These are phyloP conservation scores for Aptenodytes patagonicus DNA, from an alignment of 2,113 vertebrate species.

Conservation along the genomic window DNA sequence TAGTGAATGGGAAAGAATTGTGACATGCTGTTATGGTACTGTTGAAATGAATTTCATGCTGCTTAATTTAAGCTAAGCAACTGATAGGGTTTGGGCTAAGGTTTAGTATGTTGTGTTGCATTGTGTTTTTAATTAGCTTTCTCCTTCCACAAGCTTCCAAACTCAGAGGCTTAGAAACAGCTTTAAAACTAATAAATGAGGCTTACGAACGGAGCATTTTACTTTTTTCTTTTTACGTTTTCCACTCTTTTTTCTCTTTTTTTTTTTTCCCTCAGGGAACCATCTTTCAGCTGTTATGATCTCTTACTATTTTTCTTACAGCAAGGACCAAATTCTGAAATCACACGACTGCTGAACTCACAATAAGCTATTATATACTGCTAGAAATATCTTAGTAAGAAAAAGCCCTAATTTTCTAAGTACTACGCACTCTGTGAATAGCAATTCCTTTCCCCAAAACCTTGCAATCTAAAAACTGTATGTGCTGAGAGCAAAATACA, in stretches of 20 bases:
- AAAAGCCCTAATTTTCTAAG: not conserved
- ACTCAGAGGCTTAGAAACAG: not conserved
- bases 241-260: too few species aligned
- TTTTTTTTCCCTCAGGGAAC: not conserved
- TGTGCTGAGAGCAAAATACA: not conserved
- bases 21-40: not conserved
- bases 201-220: not conserved
- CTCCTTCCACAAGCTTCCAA: not conserved
- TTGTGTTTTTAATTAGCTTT: not conserved
- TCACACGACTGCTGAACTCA: not conserved
- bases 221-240: not conserved
- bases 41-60: not conserved
- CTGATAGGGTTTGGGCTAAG: not conserved
- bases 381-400: not conserved
- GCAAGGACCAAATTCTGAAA: not conserved
- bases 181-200: not conserved
- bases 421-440: not conserved
- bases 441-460: not conserved
- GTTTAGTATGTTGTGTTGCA: not conserved
- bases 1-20: not conserved
- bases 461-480: not conserved
- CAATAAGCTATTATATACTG: not conserved
- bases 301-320: not conserved
- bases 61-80: constrained; percentile 4
- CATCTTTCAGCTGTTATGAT: not conserved